Base-by-base conservation (phyloP, 2,797 vertebrate species). In the Perodicticus potto region DNA sequence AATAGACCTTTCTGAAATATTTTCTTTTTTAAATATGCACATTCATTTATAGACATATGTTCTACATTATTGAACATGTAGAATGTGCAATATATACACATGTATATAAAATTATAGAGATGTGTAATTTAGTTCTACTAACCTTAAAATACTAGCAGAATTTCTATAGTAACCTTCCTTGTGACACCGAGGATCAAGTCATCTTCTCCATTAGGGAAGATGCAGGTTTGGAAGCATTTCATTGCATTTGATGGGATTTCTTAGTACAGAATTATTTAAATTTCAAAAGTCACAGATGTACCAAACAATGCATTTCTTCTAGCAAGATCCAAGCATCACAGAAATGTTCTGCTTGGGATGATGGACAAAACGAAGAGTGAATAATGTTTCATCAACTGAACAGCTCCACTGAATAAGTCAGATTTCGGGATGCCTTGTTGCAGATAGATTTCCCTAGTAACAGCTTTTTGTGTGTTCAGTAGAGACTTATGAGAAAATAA, bases 331-430 rank as follows among this genome's bases (percentile, higher is more conserved):
- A 88, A 95, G 91, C 87, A 89, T 93, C 34, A 7, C 29, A 45
- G 97, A 95, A 97, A 37, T 80, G 87, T 57, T 97, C 43, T 69
- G 57, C 89, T 23, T 89, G 92, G 93, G 81, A 59, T 95, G 96
- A 95, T 77, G 65, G 37, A 59, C 63, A 91, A 84, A 96, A 23
- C 25, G 59, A 97, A 96, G 0, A 37, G 17, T 82, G 70, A 96
- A 45, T 84, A 72, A 27, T 37, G 87, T n/a, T 92, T 67, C 49
- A 81, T 74, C 43, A 69, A 25, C 49, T 73, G 78, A 93, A 32
- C 81, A 95, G 82, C 14, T 3, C 43, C 94, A 72, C 3, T 81
- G 37, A 96, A 96, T 97, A 73, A 70, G 70, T 86, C 32, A 3
- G 53, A 29, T 78, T 74, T 93, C 89, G 92, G 73, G 80, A 77